These are phyloP conservation scores for Esox lucius DNA, from an alignment of 2,797 vertebrate species.

Conservation along the genomic window DNA sequence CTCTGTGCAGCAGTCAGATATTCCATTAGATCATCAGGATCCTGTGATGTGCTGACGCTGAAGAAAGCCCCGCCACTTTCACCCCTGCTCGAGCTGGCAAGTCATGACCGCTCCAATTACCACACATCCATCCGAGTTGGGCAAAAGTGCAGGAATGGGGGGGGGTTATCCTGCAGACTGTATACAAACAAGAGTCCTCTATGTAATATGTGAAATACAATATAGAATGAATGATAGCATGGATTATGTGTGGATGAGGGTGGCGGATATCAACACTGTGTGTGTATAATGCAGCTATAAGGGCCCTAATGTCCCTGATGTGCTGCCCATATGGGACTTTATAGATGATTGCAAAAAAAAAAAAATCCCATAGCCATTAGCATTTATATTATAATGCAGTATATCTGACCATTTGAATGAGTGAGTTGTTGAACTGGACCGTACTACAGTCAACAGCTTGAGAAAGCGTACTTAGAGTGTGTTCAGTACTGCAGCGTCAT, in stretches of 20 bases:
- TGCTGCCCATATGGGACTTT: slow-evolving; percentile 24
- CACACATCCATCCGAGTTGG: slow-evolving; percentile 45
- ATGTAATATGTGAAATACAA: slow-evolving; percentile 47
- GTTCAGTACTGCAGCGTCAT: background rate
- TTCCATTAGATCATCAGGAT: slow-evolving; percentile 71
- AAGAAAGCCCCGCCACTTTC: slow-evolving; percentile 31
- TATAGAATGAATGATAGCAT: slow-evolving; percentile 49
- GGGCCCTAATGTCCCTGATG: slow-evolving; percentile 30
- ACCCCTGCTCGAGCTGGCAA: slow-evolving; percentile 50
- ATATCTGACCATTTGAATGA: slow-evolving; percentile 21
- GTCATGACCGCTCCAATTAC: slow-evolving; percentile 68
- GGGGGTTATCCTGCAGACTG: background rate
- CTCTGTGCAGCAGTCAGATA: slow-evolving; percentile 43
- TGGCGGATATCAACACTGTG: slow-evolving; percentile 8
- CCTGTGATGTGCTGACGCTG: slow-evolving; percentile 65
- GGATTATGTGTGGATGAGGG: slow-evolving; percentile 23
- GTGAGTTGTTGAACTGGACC: slow-evolving; percentile 34
- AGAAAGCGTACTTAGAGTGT: background rate
- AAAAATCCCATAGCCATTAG: slow-evolving; percentile 36
- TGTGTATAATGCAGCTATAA: slow-evolving; percentile 34
- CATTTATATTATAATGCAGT: slow-evolving; percentile 32
- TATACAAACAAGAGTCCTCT: slow-evolving; percentile 12
- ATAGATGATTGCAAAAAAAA: slow-evolving; percentile 33
- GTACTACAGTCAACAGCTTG: slow-evolving; percentile 32
- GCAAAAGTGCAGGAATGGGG: slow-evolving; percentile 47